These are phyloP conservation scores for Barypeithes pellucidus DNA, from an alignment of 2,888 invertebrate species.

Conservation along the genomic window DNA sequence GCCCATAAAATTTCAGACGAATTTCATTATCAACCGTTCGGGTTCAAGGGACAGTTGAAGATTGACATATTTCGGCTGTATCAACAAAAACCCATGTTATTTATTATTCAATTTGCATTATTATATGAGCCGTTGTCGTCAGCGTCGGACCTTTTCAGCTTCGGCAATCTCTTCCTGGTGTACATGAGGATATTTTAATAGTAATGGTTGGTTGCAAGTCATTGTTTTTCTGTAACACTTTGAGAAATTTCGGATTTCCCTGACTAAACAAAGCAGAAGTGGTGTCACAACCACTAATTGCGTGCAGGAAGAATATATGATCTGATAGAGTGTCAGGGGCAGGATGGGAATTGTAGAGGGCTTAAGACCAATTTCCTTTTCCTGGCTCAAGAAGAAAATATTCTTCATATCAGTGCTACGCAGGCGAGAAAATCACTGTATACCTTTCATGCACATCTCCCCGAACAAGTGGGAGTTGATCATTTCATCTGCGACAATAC, in stretches of 20 bases:
- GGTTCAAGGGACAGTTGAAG: too few relatives aligned
- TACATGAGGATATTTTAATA: conserved; percentile 1
- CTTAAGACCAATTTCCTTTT: conserved; percentile 26
- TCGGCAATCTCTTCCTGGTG: too few relatives aligned
- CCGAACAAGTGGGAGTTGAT: too few relatives aligned
- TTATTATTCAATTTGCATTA: too few relatives aligned
- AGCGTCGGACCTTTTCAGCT: too few relatives aligned
- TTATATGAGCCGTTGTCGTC: too few relatives aligned
- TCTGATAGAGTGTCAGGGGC: too few relatives aligned
- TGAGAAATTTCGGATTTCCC: conserved; percentile 52
- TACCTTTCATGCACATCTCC: too few relatives aligned
- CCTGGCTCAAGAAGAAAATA: conserved; percentile 24
- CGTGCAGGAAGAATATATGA: conserved; percentile 8
- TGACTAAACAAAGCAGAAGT: conserved; percentile 49
- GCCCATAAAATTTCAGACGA: conserved; percentile 29
- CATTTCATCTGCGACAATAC: too few relatives aligned
- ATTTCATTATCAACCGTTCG: conserved; percentile 32
- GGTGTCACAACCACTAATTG: conserved; percentile 41
- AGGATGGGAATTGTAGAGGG: background rate
- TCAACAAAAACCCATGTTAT: background rate
- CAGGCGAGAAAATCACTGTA: too few relatives aligned
- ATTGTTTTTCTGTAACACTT: conserved; percentile 48
- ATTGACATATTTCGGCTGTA: too few relatives aligned
- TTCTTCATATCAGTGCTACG: conserved; percentile 34
- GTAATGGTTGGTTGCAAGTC: conserved; percentile 25